Percentiles rank a stretch among this genome's conserved stretches.
Evolutionary conservation across 2,113 vertebrate species (phyloP).

Genomic region (Scomber colias): DNA sequence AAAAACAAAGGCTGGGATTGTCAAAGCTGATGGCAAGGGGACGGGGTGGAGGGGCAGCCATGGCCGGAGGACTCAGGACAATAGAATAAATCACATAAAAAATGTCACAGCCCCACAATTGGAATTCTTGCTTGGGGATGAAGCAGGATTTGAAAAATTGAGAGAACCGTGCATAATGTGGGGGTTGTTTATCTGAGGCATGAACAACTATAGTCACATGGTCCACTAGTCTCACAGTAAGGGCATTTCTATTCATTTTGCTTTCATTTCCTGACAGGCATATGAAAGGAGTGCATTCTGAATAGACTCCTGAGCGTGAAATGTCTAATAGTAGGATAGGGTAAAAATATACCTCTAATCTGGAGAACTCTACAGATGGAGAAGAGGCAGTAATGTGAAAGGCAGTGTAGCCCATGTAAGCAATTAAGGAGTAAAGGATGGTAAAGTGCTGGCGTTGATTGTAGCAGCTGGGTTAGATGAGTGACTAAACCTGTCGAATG

Average conservation of each 20-base stretch:
- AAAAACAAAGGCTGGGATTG: constrained; percentile 81
- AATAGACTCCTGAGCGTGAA: constrained; percentile 41
- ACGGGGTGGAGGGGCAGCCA: constrained; percentile 62
- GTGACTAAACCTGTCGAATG: neutral
- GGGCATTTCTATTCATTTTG: constrained; percentile 54
- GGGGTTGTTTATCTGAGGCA: constrained; percentile 51
- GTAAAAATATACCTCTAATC: constrained; percentile 38
- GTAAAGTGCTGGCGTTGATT: neutral
- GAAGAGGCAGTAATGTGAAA: constrained; percentile 21
- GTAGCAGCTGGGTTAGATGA: constrained; percentile 19
- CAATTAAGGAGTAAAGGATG: constrained; percentile 24
- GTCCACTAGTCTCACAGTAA: constrained; percentile 46
- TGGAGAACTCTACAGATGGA: constrained; percentile 25
- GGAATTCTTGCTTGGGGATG: constrained; percentile 53
- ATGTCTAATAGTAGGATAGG: constrained; percentile 15
- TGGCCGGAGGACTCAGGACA: constrained; percentile 63
- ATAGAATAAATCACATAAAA: constrained; percentile 79
- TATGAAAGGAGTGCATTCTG: constrained; percentile 57
- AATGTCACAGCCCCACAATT: constrained; percentile 64
- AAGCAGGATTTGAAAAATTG: constrained; percentile 51
- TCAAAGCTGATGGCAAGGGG: constrained; percentile 68
- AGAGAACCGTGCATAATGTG: constrained; percentile 39
- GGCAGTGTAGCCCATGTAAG: neutral
- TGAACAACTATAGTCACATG: constrained; percentile 64
- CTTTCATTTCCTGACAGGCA: constrained; percentile 63